phyloP scores from a whole-genome alignment of 2,797 vertebrate species.

The Darevskia mixta region DNA sequence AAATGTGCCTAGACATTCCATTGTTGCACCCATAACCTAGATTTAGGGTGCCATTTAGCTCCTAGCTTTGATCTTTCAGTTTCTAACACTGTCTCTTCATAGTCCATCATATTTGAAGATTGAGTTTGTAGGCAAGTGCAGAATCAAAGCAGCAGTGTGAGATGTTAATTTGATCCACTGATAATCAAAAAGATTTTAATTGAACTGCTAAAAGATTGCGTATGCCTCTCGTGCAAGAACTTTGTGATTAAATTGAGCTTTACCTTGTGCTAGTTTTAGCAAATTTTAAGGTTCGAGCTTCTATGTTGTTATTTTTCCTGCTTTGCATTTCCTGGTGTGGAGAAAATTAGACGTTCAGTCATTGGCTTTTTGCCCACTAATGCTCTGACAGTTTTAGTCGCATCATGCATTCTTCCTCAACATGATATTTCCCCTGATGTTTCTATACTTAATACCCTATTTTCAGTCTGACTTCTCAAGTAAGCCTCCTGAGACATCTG shows the following conservation, averaged over 20 bases:
- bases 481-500: slow-evolving; percentile 80
- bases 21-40: too few species aligned
- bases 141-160: neutral
- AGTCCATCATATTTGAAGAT: neutral
- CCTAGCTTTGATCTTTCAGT: too few species aligned
- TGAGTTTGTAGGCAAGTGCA: neutral
- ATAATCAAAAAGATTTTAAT: neutral
- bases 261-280: neutral
- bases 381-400: slow-evolving; percentile 11
- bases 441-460: slow-evolving; percentile 81
- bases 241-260: neutral
- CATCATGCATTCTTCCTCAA: slow-evolving; percentile 53
- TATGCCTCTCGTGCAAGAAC: neutral
- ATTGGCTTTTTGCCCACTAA: neutral
- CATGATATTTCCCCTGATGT: slow-evolving; percentile 74
- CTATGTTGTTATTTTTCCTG: neutral
- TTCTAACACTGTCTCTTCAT: neutral
- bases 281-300: neutral
- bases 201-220: neutral
- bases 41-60: too few species aligned
- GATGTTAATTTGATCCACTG: neutral
- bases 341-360: neutral
- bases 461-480: slow-evolving; percentile 85
- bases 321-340: neutral
- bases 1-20: too few species aligned